Evolutionary conservation across 2,113 vertebrate genomes (phyloP).

Genomic region (Nothoprocta perdicaria): DNA sequence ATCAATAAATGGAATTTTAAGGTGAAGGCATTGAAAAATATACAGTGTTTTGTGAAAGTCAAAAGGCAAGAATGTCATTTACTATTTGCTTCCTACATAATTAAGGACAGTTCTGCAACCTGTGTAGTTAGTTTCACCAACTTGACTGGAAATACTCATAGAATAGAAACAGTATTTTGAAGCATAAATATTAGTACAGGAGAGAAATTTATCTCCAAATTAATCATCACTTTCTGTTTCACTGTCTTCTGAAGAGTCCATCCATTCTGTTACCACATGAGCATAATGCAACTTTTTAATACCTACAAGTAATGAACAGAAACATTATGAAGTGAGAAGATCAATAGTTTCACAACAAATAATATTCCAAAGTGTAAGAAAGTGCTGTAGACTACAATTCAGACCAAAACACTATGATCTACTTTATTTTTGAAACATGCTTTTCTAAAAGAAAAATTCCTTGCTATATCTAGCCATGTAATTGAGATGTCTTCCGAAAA

Average conservation of each 20-base stretch:
- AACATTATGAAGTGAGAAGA: background rate
- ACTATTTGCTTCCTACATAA: background rate
- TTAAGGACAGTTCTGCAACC: background rate
- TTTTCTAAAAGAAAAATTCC: background rate
- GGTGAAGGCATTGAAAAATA: background rate
- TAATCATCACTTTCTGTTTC: constrained; percentile 70
- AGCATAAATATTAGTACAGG: background rate
- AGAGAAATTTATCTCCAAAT: background rate
- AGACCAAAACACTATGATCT: background rate
- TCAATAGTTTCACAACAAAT: background rate
- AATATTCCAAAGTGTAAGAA: accelerated
- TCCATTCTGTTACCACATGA: background rate
- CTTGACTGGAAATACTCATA: background rate
- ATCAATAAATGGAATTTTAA: background rate
- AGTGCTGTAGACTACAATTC: background rate
- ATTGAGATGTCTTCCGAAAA: background rate
- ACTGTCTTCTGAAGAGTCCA: background rate
- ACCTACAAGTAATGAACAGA: background rate
- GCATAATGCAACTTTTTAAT: background rate
- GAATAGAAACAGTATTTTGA: background rate
- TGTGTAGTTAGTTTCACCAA: background rate
- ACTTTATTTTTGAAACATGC: background rate
- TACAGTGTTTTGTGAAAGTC: background rate
- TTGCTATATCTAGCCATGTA: background rate
- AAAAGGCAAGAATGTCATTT: background rate